Evolutionary conservation across 2,113 vertebrate species (phyloP), one percentile per base, ranked within the genome.

Genomic region (Oxygymnocypris stewartii): DNA sequence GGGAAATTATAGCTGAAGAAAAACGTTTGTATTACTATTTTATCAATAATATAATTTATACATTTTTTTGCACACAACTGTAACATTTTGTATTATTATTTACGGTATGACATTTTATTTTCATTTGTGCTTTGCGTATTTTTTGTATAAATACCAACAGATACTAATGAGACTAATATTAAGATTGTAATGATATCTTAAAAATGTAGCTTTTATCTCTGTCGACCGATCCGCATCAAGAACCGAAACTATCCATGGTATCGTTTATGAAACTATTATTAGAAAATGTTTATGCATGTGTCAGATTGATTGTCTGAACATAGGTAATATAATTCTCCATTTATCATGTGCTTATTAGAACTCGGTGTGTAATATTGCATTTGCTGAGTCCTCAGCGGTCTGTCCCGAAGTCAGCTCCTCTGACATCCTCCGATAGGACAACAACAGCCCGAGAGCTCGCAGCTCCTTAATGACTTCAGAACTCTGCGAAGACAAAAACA

Each of bases 381-480:
- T 61, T 20, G 76, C 74, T 51, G 79, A 80, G 59, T 47, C 42
- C 42, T 47, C n/a, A 35, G 31, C 74, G 44, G 82, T 61, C 35
- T 40, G 47, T 77, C 51, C 57, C 2, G 57, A 10, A 59, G 57
- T 20, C 57, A n/a, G 57, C 9, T 59, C 57, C 57, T 76, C 40
- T 86, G 88, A 74, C 88, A 84, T 82, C 63, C 67, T 84, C 80
- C 37, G 85, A 84, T 84, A 80, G 88, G 85, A 75, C 51, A 67
- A 65, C 88, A 88, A 40, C 85, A 84, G 88, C 77, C 59, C 25
- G 63, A 81, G 75, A 89, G 82, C 59, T 85, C 69, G 75, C 49
- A 57, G 82, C 83, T 87, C 85, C 85, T 81, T 89, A 89, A 89
- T 89, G 88, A 87, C 88, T 89, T 87, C 63, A 73, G 87, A 87